These are phyloP conservation scores for Hydrozoanthus tunicans DNA, from an alignment of 64 coral and sea anemone species.

Conservation along the genomic window DNA sequence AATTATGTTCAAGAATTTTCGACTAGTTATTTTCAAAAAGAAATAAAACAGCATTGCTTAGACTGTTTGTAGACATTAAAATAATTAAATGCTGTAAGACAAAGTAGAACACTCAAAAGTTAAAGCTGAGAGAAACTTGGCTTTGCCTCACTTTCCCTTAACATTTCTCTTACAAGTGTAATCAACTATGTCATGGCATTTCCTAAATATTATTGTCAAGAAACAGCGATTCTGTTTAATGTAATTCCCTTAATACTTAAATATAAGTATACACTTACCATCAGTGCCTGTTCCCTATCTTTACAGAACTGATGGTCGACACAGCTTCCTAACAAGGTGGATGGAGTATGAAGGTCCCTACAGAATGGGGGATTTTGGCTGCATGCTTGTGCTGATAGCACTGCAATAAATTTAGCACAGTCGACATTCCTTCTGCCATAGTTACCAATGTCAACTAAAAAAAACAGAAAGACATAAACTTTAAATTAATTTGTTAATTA, in stretches of 20 bases:
- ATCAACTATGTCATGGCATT: neutral
- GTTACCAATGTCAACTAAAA: neutral
- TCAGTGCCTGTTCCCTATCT: slow-evolving; percentile 44
- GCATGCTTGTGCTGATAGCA: slow-evolving; percentile 58
- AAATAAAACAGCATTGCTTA: too few species aligned
- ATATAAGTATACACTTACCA: neutral
- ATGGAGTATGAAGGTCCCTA: slow-evolving; percentile 13
- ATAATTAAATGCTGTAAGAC: too few species aligned
- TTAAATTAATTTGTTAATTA: neutral
- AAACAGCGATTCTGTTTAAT: neutral
- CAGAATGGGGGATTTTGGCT: slow-evolving; percentile 47
- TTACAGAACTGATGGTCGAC: slow-evolving; percentile 26
- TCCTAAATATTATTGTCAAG: neutral
- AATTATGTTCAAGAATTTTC: too few species aligned
- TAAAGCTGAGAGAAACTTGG: too few species aligned
- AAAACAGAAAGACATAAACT: neutral
- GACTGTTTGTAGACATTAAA: too few species aligned
- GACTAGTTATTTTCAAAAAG: too few species aligned
- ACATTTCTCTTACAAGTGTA: too few species aligned
- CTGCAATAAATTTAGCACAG: slow-evolving; percentile 46
- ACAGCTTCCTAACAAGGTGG: neutral
- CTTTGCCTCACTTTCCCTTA: too few species aligned
- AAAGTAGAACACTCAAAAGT: too few species aligned
- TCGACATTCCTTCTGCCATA: slow-evolving; percentile 4
- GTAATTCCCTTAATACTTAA: neutral